Percentiles rank a stretch among this genome's conserved stretches.
phyloP scores from a whole-genome alignment of 2,888 invertebrate species.

The Lysandra bellargus region DNA sequence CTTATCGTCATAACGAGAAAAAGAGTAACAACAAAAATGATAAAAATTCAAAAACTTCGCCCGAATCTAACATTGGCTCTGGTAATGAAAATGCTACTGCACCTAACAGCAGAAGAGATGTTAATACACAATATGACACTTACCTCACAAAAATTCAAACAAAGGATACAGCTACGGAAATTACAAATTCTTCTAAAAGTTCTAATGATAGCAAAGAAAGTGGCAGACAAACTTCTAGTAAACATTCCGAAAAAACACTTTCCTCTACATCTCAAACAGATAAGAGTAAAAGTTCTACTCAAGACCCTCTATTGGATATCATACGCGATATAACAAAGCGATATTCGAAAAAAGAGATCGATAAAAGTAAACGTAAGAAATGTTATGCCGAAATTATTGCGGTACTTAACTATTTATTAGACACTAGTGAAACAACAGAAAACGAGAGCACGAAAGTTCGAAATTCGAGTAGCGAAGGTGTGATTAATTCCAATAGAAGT shows the following conservation, averaged over 20 bases:
- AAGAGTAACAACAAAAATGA: neutral
- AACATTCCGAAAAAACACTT: neutral
- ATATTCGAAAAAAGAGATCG: conserved; percentile 64
- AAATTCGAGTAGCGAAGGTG: conserved; percentile 35
- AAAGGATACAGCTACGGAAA: conserved; percentile 18
- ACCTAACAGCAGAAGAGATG: conserved; percentile 33
- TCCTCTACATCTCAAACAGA: conserved; percentile 41
- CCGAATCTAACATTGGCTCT: neutral
- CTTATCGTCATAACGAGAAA: neutral
- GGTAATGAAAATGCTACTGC: neutral
- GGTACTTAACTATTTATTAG: conserved; percentile 66
- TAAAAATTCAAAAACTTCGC: neutral
- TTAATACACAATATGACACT: conserved; percentile 36
- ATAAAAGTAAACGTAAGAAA: conserved; percentile 62
- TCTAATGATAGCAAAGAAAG: neutral
- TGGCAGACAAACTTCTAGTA: neutral
- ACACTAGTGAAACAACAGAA: conserved; percentile 64
- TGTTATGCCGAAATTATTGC: conserved; percentile 69
- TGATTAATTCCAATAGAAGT: neutral
- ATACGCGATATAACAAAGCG: conserved; percentile 69
- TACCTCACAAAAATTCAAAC: conserved; percentile 24
- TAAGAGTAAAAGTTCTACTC: conserved; percentile 40
- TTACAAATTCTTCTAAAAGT: conserved; percentile 9
- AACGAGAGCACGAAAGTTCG: conserved; percentile 40
- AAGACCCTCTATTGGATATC: conserved; percentile 60